A percentile compares a stretch with the other conserved stretches of the same genome.
phyloP scores from a whole-genome alignment of 2,797 vertebrate genomes.

The Gambusia yucatana region DNA sequence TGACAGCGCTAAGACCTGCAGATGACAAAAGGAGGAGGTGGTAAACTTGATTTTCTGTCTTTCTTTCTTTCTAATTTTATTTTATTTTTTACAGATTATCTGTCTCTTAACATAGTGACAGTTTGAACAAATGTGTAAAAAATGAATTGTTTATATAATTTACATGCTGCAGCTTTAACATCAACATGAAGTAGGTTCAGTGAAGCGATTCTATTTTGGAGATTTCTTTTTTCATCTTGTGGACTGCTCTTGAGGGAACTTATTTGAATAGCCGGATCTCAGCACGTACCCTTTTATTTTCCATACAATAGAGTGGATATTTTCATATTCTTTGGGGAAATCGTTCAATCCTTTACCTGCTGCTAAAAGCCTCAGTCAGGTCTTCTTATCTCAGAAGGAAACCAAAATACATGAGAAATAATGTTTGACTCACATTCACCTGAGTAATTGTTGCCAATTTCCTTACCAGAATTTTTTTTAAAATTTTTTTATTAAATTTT shows the following conservation, averaged over 20 bases:
- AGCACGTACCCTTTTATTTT: neutral
- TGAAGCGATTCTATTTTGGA: neutral
- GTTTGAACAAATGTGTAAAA: too few species aligned
- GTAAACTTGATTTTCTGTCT: too few species aligned
- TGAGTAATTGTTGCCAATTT: neutral
- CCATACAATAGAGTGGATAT: neutral
- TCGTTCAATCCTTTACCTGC: neutral
- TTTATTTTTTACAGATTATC: too few species aligned
- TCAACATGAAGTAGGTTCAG: neutral
- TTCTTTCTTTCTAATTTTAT: too few species aligned
- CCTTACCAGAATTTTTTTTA: neutral
- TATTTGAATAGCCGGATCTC: neutral
- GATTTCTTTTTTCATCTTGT: neutral
- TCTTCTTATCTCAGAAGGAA: neutral
- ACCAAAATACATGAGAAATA: neutral
- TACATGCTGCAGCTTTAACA: neutral
- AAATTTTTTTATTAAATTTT: neutral
- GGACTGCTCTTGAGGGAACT: neutral
- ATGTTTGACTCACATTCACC: neutral
- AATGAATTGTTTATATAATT: too few species aligned
- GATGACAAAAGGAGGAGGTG: too few species aligned
- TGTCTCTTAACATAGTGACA: too few species aligned
- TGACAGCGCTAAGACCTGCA: too few species aligned
- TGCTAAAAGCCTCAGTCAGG: neutral
- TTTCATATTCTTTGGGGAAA: neutral